Evolutionary conservation across 2,888 invertebrate species (phyloP).

Genomic region (Oconnorella tubifera): DNA sequence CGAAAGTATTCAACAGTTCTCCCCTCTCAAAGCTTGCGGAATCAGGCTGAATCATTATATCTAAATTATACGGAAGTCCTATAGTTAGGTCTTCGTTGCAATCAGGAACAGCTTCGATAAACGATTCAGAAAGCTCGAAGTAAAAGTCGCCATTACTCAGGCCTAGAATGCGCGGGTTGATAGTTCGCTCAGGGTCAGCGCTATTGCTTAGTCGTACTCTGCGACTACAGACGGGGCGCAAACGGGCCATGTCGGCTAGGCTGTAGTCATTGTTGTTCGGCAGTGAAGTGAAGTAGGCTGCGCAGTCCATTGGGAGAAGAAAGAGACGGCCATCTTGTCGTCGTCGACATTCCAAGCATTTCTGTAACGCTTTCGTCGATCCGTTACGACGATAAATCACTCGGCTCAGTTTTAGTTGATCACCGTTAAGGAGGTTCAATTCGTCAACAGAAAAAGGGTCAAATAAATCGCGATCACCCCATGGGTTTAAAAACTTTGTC

Average conservation of each 20-base stretch:
- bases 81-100: not conserved
- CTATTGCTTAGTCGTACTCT: slow-evolving; percentile 18
- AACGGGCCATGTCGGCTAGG: slow-evolving; percentile 28
- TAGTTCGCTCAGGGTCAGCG: too few species aligned
- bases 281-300: slow-evolving; percentile 30
- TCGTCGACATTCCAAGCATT: slow-evolving; percentile 25
- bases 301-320: slow-evolving; percentile 25
- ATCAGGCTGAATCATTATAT: not conserved
- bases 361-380: slow-evolving; percentile 3
- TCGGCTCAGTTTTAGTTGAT: slow-evolving; percentile 26
- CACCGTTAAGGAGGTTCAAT: slow-evolving; percentile 18
- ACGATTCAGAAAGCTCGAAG: not conserved
- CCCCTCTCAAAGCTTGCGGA: slow-evolving; percentile 12
- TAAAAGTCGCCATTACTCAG: not conserved
- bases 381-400: slow-evolving; percentile 22
- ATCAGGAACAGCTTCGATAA: not conserved
- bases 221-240: slow-evolving; percentile 27
- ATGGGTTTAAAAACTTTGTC: too few species aligned
- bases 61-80: slow-evolving; percentile 28
- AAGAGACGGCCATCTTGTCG: slow-evolving; percentile 19
- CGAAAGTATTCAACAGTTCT: slow-evolving; percentile 30
- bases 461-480: too few species aligned
- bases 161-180: not conserved
- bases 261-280: slow-evolving; percentile 29
- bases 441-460: not conserved